Conservation (phyloP, 2,888 invertebrate genomes). For the Ophonus ardosiacus region DNA sequence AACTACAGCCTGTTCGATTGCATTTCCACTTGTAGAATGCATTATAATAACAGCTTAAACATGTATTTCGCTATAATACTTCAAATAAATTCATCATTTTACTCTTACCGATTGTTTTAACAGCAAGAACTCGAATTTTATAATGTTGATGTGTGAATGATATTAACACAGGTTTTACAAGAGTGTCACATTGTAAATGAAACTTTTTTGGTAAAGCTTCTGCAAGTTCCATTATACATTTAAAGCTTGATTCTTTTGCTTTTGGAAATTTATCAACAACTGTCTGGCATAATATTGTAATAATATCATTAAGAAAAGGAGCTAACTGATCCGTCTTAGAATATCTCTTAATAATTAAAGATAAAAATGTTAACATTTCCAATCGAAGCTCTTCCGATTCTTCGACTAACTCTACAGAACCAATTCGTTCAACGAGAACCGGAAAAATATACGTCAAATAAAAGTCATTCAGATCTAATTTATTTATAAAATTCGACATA, state of each 20-base stretch:
- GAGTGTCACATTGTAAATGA: constrained; percentile 84
- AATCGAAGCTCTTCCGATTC: constrained; percentile 90
- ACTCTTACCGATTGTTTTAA: constrained; percentile 83
- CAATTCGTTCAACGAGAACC: constrained; percentile 86
- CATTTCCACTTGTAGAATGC: constrained; percentile 78
- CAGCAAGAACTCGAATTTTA: constrained; percentile 85
- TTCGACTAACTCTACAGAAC: constrained; percentile 85
- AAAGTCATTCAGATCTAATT: constrained; percentile 82
- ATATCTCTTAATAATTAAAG: constrained; percentile 82
- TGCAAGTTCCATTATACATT: constrained; percentile 83
- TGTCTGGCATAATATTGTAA: constrained; percentile 84
- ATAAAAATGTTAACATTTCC: constrained; percentile 82
- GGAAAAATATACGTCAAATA: constrained; percentile 87
- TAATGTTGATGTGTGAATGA: constrained; percentile 91
- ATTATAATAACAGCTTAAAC: constrained; percentile 79
- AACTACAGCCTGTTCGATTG: constrained; percentile 82
- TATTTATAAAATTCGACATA: constrained; percentile 78
- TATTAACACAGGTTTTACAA: constrained; percentile 85
- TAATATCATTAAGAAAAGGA: constrained; percentile 86
- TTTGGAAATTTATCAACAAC: constrained; percentile 88
- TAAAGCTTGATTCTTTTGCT: constrained; percentile 88
- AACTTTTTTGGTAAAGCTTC: constrained; percentile 83
- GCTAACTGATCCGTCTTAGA: constrained; percentile 79
- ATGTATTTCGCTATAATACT: constrained; percentile 15
- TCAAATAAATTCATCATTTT: too few species aligned